A percentile compares a stretch with the other conserved stretches of the same genome.
Evolutionary conservation across 1,140 invertebrate species (phyloP).

Genomic region (Heliconius hewitsoni): DNA sequence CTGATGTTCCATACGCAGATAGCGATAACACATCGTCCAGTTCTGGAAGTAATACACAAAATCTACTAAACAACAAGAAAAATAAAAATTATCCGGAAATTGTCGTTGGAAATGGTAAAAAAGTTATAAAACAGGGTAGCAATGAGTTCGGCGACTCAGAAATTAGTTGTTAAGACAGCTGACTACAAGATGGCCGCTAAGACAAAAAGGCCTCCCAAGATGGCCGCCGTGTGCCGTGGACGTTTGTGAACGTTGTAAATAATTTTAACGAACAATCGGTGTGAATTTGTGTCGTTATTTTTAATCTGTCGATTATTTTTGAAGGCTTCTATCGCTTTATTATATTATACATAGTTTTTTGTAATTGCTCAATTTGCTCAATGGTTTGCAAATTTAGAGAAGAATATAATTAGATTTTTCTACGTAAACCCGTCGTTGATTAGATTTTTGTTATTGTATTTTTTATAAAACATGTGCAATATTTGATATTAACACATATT

Average conservation of each 20-base stretch:
- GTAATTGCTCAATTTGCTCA: constrained; percentile 73
- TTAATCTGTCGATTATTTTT: constrained; percentile 37
- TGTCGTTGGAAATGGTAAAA: constrained; percentile 54
- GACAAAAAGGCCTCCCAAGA: neutral
- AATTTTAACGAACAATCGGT: constrained; percentile 26
- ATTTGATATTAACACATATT: neutral
- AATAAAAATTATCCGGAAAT: constrained; percentile 55
- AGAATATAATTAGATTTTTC: constrained; percentile 42
- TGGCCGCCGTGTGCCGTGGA: constrained; percentile 32
- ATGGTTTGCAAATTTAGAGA: constrained; percentile 61
- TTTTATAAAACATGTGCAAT: neutral
- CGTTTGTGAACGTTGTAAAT: constrained; percentile 12
- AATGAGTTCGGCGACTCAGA: constrained; percentile 64
- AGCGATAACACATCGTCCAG: constrained; percentile 74
- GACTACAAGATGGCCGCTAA: constrained; percentile 32
- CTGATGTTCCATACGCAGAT: constrained; percentile 78
- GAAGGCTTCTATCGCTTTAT: constrained; percentile 59
- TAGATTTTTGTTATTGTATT: neutral
- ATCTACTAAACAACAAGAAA: constrained; percentile 55
- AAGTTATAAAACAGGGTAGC: constrained; percentile 70
- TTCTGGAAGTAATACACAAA: constrained; percentile 52
- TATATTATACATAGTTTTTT: constrained; percentile 59
- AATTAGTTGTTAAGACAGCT: constrained; percentile 64
- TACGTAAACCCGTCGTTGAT: constrained; percentile 25
- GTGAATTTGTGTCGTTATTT: constrained; percentile 29